phyloP scores from a whole-genome alignment of 2,797 vertebrate genomes.

The Bradypodion ventrale region DNA sequence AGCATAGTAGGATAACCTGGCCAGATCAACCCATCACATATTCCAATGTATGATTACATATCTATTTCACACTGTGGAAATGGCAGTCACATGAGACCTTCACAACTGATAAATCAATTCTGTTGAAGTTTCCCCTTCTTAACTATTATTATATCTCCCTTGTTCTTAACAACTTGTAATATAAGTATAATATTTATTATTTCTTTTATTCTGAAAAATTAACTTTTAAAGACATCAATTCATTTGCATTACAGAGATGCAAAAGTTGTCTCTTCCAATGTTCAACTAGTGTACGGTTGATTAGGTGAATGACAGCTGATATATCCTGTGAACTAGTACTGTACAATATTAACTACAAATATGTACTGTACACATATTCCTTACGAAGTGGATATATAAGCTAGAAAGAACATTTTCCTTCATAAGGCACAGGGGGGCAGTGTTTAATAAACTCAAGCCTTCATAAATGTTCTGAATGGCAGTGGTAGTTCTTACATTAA shows the following conservation, averaged over 20 bases:
- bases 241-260: conserved; percentile 21
- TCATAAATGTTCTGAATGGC: neutral
- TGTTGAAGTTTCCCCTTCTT: neutral
- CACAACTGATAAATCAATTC: neutral
- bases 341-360: conserved; percentile 20
- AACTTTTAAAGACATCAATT: neutral
- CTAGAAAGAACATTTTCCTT: conserved; percentile 11
- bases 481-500: neutral
- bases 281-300: conserved; percentile 1
- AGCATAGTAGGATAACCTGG: too few relatives aligned
- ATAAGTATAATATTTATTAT: neutral
- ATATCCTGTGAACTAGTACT: neutral
- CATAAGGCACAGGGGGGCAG: conserved; percentile 53
- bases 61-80: neutral
- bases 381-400: neutral
- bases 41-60: neutral
- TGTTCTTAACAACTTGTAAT: neutral
- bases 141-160: neutral
- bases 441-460: conserved; percentile 57
- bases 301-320: conserved; percentile 31
- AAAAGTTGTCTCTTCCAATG: conserved; percentile 15
- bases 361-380: neutral
- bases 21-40: neutral
- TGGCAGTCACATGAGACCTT: neutral
- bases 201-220: neutral